Conservation (phyloP, 1,140 invertebrate species). For the Neodiprion pinetum region DNA sequence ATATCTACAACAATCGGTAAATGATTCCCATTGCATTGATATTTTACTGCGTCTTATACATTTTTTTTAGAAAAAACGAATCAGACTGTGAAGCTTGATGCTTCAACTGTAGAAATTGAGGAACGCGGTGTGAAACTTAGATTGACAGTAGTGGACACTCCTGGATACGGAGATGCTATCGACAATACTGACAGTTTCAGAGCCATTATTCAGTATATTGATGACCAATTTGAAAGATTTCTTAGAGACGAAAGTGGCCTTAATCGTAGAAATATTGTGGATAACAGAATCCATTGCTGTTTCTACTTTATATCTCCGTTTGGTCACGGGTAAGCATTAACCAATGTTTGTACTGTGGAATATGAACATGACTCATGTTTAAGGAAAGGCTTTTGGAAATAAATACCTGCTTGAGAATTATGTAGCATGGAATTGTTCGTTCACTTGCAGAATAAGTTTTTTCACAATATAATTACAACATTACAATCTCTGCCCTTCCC, state of each 20-base stretch:
- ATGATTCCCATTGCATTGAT: background rate
- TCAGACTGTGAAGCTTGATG: slow-evolving; percentile 88
- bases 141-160: slow-evolving; percentile 94
- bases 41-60: background rate
- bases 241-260: slow-evolving; percentile 90
- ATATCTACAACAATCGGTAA: too few relatives aligned
- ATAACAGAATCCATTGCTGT: slow-evolving; percentile 95
- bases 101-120: slow-evolving; percentile 94
- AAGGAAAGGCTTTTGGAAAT: slow-evolving; percentile 5
- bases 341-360: slow-evolving; percentile 16
- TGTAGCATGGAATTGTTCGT: background rate
- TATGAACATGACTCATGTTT: slow-evolving; percentile 20
- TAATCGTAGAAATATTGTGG: slow-evolving; percentile 90
- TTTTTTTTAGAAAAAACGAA: slow-evolving; percentile 79
- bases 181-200: slow-evolving; percentile 94
- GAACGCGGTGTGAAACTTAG: slow-evolving; percentile 89
- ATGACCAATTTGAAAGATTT: slow-evolving; percentile 93
- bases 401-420: background rate
- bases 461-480: background rate
- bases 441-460: slow-evolving; percentile 1
- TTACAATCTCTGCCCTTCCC: too few relatives aligned
- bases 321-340: slow-evolving; percentile 83
- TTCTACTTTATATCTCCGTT: slow-evolving; percentile 99
- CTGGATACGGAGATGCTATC: slow-evolving; percentile 99
- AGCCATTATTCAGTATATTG: slow-evolving; percentile 91